Conservation (phyloP, 2,888 invertebrate genomes). For the Halictus quadricinctus region DNA sequence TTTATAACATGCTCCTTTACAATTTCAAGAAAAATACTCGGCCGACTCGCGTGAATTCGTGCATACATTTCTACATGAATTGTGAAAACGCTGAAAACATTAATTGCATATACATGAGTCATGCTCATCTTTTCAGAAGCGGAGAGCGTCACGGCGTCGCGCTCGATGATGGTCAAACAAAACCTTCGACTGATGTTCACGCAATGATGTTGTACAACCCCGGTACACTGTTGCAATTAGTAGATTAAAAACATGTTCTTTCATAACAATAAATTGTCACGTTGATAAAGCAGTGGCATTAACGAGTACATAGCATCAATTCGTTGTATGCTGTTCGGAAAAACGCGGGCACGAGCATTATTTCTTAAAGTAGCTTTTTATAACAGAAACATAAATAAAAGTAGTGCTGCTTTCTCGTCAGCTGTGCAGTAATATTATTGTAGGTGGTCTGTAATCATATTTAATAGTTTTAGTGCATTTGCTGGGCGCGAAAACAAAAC, state of each 20-base stretch:
- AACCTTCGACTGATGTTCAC: neutral
- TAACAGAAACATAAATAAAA: no score
- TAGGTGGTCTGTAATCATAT: no score
- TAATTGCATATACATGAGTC: conserved; percentile 58
- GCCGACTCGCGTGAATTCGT: conserved; percentile 39
- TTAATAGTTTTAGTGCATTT: no score
- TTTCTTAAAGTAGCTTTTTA: neutral
- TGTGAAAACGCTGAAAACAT: conserved; percentile 52
- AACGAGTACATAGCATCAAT: fast-evolving
- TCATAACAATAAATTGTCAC: neutral
- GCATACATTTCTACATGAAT: conserved; percentile 52
- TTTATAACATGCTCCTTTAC: neutral
- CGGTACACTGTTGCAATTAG: neutral
- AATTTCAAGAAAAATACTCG: neutral
- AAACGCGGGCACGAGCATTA: neutral
- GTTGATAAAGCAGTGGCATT: neutral
- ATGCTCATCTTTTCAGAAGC: conserved; percentile 53
- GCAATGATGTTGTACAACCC: neutral
- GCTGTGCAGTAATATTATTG: no score
- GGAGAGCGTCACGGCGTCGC: conserved; percentile 29
- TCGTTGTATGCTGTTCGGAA: neutral
- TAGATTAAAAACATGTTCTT: neutral
- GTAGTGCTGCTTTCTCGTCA: no score
- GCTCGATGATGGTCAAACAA: neutral
- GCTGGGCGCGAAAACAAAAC: no score